phyloP scores from a whole-genome alignment of 92 coral and sea anemone species.

The Umimayanthus kanabou region DNA sequence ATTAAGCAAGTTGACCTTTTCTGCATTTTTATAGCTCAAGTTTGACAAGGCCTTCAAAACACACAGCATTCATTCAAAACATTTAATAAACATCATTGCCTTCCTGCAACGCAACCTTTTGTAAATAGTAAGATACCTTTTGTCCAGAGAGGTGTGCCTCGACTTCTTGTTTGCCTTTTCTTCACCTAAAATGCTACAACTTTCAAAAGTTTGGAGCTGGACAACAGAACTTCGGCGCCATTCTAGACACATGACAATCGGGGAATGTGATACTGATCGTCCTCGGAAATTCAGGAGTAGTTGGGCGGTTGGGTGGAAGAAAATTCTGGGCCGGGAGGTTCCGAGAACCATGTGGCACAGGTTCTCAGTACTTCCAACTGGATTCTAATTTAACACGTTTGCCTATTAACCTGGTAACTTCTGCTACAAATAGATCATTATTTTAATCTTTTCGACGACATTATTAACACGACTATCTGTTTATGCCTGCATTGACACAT shows the following conservation, averaged over 20 bases:
- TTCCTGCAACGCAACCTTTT: slow-evolving; percentile 4
- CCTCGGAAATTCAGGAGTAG: neutral
- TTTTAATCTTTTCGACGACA: neutral
- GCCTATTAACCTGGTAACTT: neutral
- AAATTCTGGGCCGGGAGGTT: neutral
- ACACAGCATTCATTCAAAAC: neutral
- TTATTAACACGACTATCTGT: neutral
- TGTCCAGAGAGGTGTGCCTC: slow-evolving; percentile 9
- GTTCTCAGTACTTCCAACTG: neutral
- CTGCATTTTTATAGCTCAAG: neutral
- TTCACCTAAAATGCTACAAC: neutral
- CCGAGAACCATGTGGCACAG: neutral
- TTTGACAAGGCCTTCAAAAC: neutral
- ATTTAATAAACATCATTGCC: neutral
- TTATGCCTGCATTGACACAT: neutral
- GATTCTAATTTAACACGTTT: neutral
- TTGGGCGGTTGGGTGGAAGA: no score
- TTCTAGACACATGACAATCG: neutral
- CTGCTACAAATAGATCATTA: neutral
- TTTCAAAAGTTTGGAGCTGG: neutral
- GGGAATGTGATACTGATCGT: no score
- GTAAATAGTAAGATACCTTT: slow-evolving; percentile 2
- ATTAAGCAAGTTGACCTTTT: neutral
- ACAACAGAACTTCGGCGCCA: slow-evolving; percentile 19
- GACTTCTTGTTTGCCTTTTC: neutral